A percentile compares a stretch with the other conserved stretches of the same genome.
Evolutionary conservation across 2,113 vertebrate species (phyloP).

Genomic region (Hymenochirus boettgeri): DNA sequence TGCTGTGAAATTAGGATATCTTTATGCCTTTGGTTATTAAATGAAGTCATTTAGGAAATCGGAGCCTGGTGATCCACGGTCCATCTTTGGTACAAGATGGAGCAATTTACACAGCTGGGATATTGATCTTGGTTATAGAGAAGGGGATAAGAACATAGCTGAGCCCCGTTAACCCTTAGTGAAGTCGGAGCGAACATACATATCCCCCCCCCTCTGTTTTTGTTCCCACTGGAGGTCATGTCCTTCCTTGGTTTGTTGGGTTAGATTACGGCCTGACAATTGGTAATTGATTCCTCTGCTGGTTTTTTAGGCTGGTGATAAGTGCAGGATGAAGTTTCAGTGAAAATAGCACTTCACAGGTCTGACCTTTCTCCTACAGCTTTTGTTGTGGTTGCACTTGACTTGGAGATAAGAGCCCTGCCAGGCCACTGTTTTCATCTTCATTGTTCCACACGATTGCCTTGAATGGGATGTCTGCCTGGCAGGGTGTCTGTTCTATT

Average conservation of each 20-base stretch:
- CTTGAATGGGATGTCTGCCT: slow-evolving; percentile 50
- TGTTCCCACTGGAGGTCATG: slow-evolving; percentile 64
- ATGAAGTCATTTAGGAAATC: slow-evolving; percentile 51
- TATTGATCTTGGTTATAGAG: slow-evolving; percentile 32
- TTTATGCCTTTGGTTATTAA: slow-evolving; percentile 55
- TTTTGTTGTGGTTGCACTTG: slow-evolving; percentile 67
- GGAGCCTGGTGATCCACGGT: slow-evolving; percentile 48
- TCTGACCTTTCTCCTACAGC: slow-evolving; percentile 70
- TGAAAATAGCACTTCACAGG: slow-evolving; percentile 90
- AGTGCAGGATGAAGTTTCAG: slow-evolving; percentile 92
- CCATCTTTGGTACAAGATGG: slow-evolving; percentile 41
- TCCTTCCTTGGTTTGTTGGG: slow-evolving; percentile 86
- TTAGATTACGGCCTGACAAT: slow-evolving; percentile 88
- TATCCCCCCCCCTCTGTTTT: slow-evolving; percentile 17
- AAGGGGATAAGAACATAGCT: not conserved
- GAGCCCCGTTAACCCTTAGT: slow-evolving; percentile 50
- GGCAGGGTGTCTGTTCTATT: too few species aligned
- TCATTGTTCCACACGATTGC: slow-evolving; percentile 9
- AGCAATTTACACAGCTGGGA: slow-evolving; percentile 18
- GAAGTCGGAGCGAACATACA: slow-evolving; percentile 27
- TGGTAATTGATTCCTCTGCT: slow-evolving; percentile 95
- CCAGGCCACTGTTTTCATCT: slow-evolving; percentile 7
- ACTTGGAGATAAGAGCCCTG: slow-evolving; percentile 29
- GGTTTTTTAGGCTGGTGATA: slow-evolving; percentile 78
- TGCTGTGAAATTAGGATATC: slow-evolving; percentile 48